Evolutionary conservation across 2,113 vertebrate genomes (phyloP).

Genomic region (Channa maculata): DNA sequence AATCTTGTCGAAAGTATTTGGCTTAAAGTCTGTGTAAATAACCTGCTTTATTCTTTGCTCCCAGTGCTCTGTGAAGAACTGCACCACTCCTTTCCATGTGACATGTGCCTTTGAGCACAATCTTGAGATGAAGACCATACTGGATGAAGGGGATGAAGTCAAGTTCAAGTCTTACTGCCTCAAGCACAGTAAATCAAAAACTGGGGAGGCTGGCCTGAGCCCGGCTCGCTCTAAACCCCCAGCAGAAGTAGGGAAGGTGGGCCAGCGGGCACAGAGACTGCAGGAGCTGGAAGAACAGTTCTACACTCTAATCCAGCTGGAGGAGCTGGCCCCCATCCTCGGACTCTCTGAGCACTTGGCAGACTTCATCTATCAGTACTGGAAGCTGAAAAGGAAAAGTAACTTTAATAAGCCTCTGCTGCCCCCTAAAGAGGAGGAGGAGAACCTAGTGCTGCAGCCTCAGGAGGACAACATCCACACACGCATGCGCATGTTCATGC

Average conservation of each 20-base stretch:
- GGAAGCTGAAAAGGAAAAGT: constrained; percentile 96
- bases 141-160: constrained; percentile 96
- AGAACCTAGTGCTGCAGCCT: constrained; percentile 90
- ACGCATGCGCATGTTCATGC: constrained; percentile 99
- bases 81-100: constrained; percentile 98
- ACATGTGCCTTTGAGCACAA: constrained; percentile 99
- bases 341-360: constrained; percentile 84
- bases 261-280: constrained; percentile 93
- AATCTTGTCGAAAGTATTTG: not conserved
- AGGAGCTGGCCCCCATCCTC: constrained; percentile 88
- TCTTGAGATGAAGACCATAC: constrained; percentile 98
- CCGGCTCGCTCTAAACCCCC: constrained; percentile 86
- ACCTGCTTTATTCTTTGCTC: not conserved
- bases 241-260: constrained; percentile 88
- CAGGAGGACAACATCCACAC: constrained; percentile 97
- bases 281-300: constrained; percentile 96
- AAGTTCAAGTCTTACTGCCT: constrained; percentile 98
- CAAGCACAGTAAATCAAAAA: constrained; percentile 95
- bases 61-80: constrained; percentile 98
- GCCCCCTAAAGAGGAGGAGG: constrained; percentile 93
- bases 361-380: constrained; percentile 98
- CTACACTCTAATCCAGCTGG: constrained; percentile 88
- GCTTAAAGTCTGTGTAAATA: not conserved
- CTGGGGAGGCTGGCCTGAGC: constrained; percentile 83
- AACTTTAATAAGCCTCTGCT: constrained; percentile 95